Base-by-base conservation (phyloP, 2,797 vertebrate genomes). In the Scyliorhinus canicula region DNA sequence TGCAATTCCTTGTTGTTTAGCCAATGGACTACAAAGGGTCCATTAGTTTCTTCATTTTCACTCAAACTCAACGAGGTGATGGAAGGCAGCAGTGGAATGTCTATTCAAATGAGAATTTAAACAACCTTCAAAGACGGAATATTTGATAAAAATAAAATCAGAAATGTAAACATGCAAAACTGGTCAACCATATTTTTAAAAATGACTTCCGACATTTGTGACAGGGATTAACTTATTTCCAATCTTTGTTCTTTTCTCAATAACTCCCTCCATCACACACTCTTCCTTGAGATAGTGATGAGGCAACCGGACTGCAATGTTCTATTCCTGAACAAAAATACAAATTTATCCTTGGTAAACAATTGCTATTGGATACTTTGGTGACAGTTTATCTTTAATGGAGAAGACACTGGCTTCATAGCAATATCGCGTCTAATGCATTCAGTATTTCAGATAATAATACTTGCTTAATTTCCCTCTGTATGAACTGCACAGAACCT, bases 1-100 rank as follows among this genome's bases (percentile, higher is more conserved):
- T 99, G 98, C 95, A 99, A 97, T 96, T 99, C 99, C 97, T 99
- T 99, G 96, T 99, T 99, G 96, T 99, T 99, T 95, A 99, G 97
- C 99, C 99, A 99, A 96, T 99, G 99, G 93, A 99, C 98, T 67
- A 99, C 98, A 97, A 99, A 99, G 95, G 97, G 98, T n/a, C 99
- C 98, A 74, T 97, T 98, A 86, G 98, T 97, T 95, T 99, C 99
- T 96, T 99, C 98, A 95, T 98, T 98, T 96, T 98, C 97, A 96
- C 97, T 96, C 93, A 98, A 97, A 95, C 96, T 98, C 96, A 99
- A 96, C 95, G 99, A 99, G 1, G 98, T 98, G 96, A 99, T 99
- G 95, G 99, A 99, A 96, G 99, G 99, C 90, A 99, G 98, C 82
- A 99, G 97, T 96, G 99, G 99, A 97, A 99, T 99, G 97, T 99